These are phyloP conservation scores for Sciaenops ocellatus DNA, from an alignment of 2,797 vertebrate species.

Conservation along the genomic window DNA sequence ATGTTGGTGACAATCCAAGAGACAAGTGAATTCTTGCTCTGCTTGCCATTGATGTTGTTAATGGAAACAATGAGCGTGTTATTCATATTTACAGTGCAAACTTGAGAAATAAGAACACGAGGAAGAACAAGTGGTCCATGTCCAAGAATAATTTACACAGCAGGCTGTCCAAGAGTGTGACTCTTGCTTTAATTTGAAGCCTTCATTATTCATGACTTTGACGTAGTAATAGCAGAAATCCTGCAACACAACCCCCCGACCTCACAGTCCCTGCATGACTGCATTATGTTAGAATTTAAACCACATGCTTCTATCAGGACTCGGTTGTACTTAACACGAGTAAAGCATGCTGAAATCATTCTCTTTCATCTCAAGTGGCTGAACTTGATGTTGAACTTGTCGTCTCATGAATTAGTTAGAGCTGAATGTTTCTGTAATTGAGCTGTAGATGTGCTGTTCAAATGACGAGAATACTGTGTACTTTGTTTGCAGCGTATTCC, in stretches of 20 bases:
- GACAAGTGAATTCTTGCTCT: constrained; percentile 4
- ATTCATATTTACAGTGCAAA: constrained; percentile 21
- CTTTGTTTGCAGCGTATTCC: constrained; percentile 19
- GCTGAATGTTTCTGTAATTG: constrained; percentile 47
- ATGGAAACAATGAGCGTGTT: constrained; percentile 15
- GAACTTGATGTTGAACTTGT: constrained; percentile 65
- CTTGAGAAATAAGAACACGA: constrained; percentile 17
- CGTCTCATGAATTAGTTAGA: constrained; percentile 59
- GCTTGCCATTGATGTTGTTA: neutral
- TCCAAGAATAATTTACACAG: constrained; percentile 36
- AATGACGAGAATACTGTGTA: constrained; percentile 12
- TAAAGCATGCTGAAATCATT: constrained; percentile 48
- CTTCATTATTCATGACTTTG: constrained; percentile 65
- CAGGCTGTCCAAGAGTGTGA: constrained; percentile 19
- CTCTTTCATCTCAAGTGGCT: constrained; percentile 59
- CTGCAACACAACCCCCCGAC: constrained; percentile 21
- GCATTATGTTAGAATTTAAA: constrained; percentile 56
- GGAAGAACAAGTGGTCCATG: constrained; percentile 24
- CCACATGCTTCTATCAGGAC: constrained; percentile 58
- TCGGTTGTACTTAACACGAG: constrained; percentile 25
- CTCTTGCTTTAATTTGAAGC: constrained; percentile 46
- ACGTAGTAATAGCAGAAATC: constrained; percentile 52
- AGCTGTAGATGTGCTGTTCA: constrained; percentile 35
- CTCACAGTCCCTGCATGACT: constrained; percentile 49
- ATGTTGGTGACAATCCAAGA: neutral